phyloP scores from a whole-genome alignment of 2,113 vertebrate species.

The Origma solitaria region DNA sequence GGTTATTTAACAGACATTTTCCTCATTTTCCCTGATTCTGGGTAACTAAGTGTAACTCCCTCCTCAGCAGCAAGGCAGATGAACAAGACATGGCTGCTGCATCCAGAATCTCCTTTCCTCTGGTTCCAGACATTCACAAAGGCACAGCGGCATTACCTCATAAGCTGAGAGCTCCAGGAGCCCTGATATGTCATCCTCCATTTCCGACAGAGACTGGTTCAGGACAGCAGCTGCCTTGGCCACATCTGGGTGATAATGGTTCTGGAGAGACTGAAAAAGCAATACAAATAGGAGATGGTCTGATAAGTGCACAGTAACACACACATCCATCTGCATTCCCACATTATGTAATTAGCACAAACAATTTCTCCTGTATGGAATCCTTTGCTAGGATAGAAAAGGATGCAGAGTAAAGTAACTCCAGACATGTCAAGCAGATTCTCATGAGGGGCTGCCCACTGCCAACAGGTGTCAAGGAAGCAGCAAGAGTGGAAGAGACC shows the following conservation, averaged over 20 bases:
- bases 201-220: slow-evolving; percentile 73
- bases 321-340: not conserved
- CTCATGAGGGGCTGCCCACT: not conserved
- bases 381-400: not conserved
- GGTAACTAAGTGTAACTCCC: not conserved
- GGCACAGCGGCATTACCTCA: slow-evolving; percentile 70
- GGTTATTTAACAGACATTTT: not conserved
- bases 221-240: slow-evolving; percentile 80
- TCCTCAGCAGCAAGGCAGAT: not conserved
- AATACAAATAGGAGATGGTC: not conserved
- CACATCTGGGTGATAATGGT: slow-evolving; percentile 90
- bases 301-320: not conserved
- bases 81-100: accelerated
- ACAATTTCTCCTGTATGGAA: not conserved
- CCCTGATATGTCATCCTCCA: slow-evolving; percentile 80
- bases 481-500: not conserved
- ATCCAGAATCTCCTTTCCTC: not conserved
- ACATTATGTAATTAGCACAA: not conserved
- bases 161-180: slow-evolving; percentile 80
- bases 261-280: slow-evolving; percentile 83
- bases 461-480: not conserved
- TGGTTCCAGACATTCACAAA: not conserved
- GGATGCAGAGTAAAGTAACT: not conserved
- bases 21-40: not conserved
- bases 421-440: not conserved